Evolutionary conservation across 2,113 vertebrate genomes (phyloP), one percentile per base, ranked within the genome.

Genomic region (Variabilichromis moorii): DNA sequence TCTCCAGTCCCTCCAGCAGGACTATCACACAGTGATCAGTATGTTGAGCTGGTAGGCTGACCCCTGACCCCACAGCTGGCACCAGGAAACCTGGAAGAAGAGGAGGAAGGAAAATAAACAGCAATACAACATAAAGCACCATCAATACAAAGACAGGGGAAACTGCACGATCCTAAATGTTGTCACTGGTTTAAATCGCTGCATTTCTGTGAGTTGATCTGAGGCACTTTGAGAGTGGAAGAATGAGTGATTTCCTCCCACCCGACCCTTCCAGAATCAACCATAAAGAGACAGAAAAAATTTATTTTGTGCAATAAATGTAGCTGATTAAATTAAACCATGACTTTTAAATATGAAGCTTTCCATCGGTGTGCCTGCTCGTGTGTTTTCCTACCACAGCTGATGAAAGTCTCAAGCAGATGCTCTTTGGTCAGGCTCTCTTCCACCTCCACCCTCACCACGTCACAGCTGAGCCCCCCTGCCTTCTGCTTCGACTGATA

Each of bases 401-500:
- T 96, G 91, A 98, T 97, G 95, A 99, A 99, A 33, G 97, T 92
- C 84, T 99, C 97, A 92, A 98, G 94, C 90, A 99, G 97, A 82
- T 98, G 97, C 84, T 99, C 97, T 94, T 97, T 99, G 92, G 96
- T 97, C 93, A 99, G 97, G 88, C 89, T 94, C 89, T 96, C 91
- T 78, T 98, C 96, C 94, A 99, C 97, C 93, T 98, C 95, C 35
- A 98, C 96, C 94, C 94, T 96, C 86, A 99, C 63, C 17, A 99
- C 97, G 86, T 99, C 97, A 96, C 98, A 99, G 9, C 68, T 68
- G 87, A 95, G 96, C 57, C 98, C 98, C 71, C 92, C 95, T 78
- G 96, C 96, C 93, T 97, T 96, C 93, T 98, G 97, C 86, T 97
- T 98, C 87, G 97, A 96, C 98, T 99, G 95, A 88, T 31, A 83